A percentile compares a stretch with the other conserved stretches of the same genome.
Evolutionary conservation across 2,797 vertebrate species (phyloP).

Genomic region (Varecia variegata): DNA sequence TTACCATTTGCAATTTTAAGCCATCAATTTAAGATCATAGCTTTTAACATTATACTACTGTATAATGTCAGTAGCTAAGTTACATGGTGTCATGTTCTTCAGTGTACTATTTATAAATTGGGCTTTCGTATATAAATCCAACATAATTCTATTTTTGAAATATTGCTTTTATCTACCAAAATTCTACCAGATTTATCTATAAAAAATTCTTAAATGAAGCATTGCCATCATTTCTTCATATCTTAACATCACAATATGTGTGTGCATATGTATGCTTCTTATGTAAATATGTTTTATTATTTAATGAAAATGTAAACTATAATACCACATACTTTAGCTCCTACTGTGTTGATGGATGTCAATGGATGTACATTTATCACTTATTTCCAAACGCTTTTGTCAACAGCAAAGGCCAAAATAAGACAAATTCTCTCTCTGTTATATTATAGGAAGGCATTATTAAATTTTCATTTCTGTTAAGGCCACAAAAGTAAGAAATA

Average conservation of each 20-base stretch:
- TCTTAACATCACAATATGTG: background rate
- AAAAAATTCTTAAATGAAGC: background rate
- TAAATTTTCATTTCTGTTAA: constrained; percentile 18
- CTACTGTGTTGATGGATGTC: background rate
- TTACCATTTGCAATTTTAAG: constrained; percentile 14
- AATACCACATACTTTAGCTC: background rate
- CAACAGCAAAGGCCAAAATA: background rate
- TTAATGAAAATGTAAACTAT: background rate
- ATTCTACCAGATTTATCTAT: background rate
- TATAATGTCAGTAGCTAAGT: background rate
- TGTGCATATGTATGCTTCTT: background rate
- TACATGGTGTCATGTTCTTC: background rate
- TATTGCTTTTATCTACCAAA: background rate
- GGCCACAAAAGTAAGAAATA: background rate
- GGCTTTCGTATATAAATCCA: background rate
- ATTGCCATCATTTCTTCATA: background rate
- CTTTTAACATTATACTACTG: background rate
- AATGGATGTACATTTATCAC: background rate
- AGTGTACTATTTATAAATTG: background rate
- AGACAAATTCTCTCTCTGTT: background rate
- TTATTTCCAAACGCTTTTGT: background rate
- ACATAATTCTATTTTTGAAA: background rate
- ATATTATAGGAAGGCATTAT: background rate
- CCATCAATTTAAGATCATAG: background rate
- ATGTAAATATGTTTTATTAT: constrained; percentile 16